Base-by-base conservation (phyloP, 1,140 invertebrate species). In the Ericerus pela region DNA sequence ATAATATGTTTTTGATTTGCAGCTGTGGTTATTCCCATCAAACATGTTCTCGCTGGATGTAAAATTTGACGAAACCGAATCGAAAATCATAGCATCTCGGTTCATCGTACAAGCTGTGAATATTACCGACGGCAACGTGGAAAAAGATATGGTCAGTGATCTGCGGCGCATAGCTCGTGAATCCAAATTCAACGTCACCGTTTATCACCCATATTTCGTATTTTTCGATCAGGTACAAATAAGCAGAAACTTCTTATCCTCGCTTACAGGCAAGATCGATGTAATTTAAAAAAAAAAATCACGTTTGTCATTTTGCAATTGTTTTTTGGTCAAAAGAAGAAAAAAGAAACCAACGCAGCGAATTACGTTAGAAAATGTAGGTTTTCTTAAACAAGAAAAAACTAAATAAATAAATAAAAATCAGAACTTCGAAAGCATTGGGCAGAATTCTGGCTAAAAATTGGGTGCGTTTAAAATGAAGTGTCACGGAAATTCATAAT, bases 131-230 rank as follows among this genome's bases (percentile, higher is more conserved):
- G 89, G 88, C 0, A 91, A 90, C 65, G 81, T 86, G 58, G 90
- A 94, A 65, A 90, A 89, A 63, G 85, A 90, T 59, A 93, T 96
- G 82, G 85, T 91, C 1, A 77, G 79, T 58, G 80, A 81, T 47
- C 69, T 96, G 1, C 72, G 91, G 56, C 67, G 78, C 56, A 83
- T 95, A 2, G 88, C 88, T 41, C 67, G 78, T 0, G 76, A 84
- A 8, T 87, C 88, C 10, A 75, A 80, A 0, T 69, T 92, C 5
- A 88, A 92, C 60, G 87, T 85, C 16, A 90, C 84, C 6, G 88
- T 94, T 1, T 96, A 92, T 64, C 89, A 96, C 73, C 91, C 91
- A 0, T 92, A 92, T 63, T 93, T 95, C 63, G 85, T 94, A 3
- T 95, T 91, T 70, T 95, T 94, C 66, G 92, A 96, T 72, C 88